phyloP scores from a whole-genome alignment of 2,113 vertebrate genomes.

The Neolamprologus toae region DNA sequence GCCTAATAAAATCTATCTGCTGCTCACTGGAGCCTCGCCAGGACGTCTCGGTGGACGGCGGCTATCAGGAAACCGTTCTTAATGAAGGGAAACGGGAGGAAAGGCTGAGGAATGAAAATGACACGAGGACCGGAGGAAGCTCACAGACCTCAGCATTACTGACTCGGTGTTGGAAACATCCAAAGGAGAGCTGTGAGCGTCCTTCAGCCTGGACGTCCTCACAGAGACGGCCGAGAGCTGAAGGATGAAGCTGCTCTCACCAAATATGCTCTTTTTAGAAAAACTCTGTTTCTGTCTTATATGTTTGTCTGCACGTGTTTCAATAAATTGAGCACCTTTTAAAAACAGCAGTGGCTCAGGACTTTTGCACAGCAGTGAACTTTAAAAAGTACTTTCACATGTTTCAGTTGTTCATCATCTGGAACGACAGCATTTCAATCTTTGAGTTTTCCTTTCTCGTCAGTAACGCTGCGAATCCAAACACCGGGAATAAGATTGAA shows the following conservation, averaged over 20 bases:
- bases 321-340: accelerated
- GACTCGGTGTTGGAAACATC: background rate
- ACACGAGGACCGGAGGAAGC: background rate
- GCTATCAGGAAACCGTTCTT: background rate
- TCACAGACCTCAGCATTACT: background rate
- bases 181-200: background rate
- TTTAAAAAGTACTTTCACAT: background rate
- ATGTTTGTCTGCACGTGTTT: accelerated
- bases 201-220: background rate
- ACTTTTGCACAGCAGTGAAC: accelerated
- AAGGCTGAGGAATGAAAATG: background rate
- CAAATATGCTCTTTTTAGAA: background rate
- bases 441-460: accelerated
- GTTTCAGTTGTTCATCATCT: background rate
- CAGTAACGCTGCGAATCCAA: accelerated
- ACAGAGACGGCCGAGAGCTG: background rate
- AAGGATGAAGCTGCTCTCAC: accelerated
- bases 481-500: background rate
- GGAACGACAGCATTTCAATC: background rate
- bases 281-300: background rate
- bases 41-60: background rate
- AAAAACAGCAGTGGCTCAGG: background rate
- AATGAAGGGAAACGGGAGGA: background rate
- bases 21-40: accelerated
- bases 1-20: background rate